Evolutionary conservation across 2,888 invertebrate genomes (phyloP).

Genomic region (Magallana nippona): DNA sequence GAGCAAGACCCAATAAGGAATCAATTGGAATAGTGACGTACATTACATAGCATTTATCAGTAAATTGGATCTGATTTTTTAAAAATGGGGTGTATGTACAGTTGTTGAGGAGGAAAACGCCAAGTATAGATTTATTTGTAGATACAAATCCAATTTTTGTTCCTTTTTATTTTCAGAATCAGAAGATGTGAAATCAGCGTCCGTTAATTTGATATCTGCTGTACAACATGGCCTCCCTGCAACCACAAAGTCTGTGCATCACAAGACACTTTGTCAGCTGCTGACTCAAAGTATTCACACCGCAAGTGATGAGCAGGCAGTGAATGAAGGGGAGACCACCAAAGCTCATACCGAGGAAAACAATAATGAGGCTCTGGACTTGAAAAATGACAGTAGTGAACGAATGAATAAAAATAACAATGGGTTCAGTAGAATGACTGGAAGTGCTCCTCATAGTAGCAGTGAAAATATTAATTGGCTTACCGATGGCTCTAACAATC

Average conservation of each 20-base stretch:
- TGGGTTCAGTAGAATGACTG: conserved; percentile 72
- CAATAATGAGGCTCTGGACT: conserved; percentile 20
- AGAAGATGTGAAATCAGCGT: conserved; percentile 22
- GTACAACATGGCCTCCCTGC: conserved; percentile 16
- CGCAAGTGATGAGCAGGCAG: background rate
- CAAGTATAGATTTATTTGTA: background rate
- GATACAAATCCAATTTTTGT: background rate
- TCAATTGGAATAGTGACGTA: conserved; percentile 14
- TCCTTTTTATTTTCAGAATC: conserved; percentile 12
- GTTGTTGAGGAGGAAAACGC: background rate
- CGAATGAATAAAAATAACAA: conserved; percentile 70
- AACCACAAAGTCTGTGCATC: conserved; percentile 17
- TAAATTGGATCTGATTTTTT: conserved; percentile 21
- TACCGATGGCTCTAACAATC: conserved; percentile 59
- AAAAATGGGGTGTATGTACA: conserved; percentile 9
- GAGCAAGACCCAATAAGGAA: background rate
- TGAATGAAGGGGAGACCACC: conserved; percentile 10
- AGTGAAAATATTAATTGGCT: conserved; percentile 63
- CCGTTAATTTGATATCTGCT: conserved; percentile 14
- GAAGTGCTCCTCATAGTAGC: conserved; percentile 60
- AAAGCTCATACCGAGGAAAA: conserved; percentile 13
- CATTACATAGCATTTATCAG: background rate
- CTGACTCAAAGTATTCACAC: conserved; percentile 4
- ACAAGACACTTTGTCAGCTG: conserved; percentile 31
- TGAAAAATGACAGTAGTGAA: conserved; percentile 39